phyloP scores from a whole-genome alignment of 2,797 vertebrate species.

The Galaxias olidus region DNA sequence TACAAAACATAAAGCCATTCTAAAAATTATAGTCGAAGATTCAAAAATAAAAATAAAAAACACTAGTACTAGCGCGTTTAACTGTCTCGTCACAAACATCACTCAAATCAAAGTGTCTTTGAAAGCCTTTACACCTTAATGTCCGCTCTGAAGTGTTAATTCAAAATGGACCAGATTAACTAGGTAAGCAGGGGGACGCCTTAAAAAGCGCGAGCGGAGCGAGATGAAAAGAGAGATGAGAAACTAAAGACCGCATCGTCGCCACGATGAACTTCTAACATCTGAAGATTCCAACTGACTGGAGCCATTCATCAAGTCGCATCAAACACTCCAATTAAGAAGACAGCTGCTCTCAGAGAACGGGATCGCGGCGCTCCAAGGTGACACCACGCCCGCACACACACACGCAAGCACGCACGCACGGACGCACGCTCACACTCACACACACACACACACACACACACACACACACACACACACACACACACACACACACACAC shows the following conservation, averaged over 20 bases:
- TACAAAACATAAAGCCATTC: too few relatives aligned
- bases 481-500: too few relatives aligned
- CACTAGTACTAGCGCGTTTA: neutral
- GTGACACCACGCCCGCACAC: conserved; percentile 61
- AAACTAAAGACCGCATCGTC: neutral
- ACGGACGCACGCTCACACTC: too few relatives aligned
- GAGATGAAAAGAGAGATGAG: neutral
- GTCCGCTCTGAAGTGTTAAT: neutral
- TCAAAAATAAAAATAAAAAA: too few relatives aligned
- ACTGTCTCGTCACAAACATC: too few relatives aligned
- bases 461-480: too few relatives aligned
- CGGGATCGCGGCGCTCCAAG: conserved; percentile 63
- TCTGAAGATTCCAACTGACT: conserved; percentile 21
- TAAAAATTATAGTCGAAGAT: too few relatives aligned
- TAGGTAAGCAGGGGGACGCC: neutral
- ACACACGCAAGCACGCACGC: too few relatives aligned
- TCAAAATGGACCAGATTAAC: neutral
- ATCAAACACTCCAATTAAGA: conserved; percentile 48
- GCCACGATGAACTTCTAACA: conserved; percentile 4
- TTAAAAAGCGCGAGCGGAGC: neutral
- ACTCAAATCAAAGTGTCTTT: too few relatives aligned
- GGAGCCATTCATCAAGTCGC: conserved; percentile 40
- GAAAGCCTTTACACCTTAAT: neutral
- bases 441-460: neutral
- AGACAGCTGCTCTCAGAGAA: conserved; percentile 47